Conservation (phyloP, 2,797 vertebrate species). For the Sebastes hubbsi region DNA sequence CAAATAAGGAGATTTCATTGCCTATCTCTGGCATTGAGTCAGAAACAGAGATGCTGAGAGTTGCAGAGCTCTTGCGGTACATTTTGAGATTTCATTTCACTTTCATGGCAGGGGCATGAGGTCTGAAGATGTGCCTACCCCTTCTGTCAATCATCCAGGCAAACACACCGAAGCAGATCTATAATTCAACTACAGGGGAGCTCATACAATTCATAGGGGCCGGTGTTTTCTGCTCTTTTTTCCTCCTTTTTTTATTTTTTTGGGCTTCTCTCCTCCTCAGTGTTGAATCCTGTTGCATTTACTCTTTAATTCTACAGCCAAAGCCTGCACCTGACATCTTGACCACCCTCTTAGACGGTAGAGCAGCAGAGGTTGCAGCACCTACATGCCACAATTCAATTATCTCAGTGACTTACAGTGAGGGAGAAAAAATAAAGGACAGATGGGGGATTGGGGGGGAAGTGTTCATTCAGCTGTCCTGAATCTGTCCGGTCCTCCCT, state of each 20-base stretch:
- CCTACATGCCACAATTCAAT: slow-evolving; percentile 55
- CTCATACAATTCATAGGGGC: slow-evolving; percentile 81
- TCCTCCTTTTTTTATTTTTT: neutral
- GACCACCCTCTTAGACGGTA: slow-evolving; percentile 50
- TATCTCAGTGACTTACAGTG: slow-evolving; percentile 42
- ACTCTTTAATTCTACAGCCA: slow-evolving; percentile 69
- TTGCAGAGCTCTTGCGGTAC: slow-evolving; percentile 71
- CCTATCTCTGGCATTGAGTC: slow-evolving; percentile 61
- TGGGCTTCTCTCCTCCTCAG: slow-evolving; percentile 30
- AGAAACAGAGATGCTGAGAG: slow-evolving; percentile 66
- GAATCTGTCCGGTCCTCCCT: slow-evolving; percentile 48
- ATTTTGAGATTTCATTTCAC: slow-evolving; percentile 76
- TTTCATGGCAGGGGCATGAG: slow-evolving; percentile 75
- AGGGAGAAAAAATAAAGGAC: neutral
- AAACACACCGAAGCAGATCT: slow-evolving; percentile 76
- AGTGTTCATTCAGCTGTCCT: slow-evolving; percentile 66
- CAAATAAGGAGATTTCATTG: slow-evolving; percentile 71
- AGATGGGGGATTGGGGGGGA: neutral
- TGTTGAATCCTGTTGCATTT: slow-evolving; percentile 55
- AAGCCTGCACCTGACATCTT: slow-evolving; percentile 50
- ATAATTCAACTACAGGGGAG: slow-evolving; percentile 82
- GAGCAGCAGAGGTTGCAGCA: slow-evolving; percentile 29
- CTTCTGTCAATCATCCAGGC: slow-evolving; percentile 80
- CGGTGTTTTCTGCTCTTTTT: slow-evolving; percentile 57
- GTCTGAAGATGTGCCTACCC: slow-evolving; percentile 77